phyloP scores from a whole-genome alignment of 2,113 vertebrate genomes.

The Romanogobio albipinnatus region DNA sequence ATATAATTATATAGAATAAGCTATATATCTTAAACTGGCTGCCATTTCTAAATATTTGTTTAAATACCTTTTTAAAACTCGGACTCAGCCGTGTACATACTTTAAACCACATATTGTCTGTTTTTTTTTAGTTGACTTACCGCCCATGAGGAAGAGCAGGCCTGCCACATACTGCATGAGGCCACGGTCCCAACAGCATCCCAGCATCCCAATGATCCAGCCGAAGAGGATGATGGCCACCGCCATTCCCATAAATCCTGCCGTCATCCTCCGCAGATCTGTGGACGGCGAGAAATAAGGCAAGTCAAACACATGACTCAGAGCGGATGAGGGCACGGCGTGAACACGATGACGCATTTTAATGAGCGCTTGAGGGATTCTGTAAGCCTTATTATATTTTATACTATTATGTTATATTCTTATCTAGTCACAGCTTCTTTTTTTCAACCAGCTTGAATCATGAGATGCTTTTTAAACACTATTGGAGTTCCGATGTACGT shows the following conservation, averaged over 20 bases:
- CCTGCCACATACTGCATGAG: slow-evolving; percentile 99
- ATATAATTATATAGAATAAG: not conserved
- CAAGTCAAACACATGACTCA: slow-evolving; percentile 24
- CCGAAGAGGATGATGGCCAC: slow-evolving; percentile 98
- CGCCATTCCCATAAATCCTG: slow-evolving; percentile 99
- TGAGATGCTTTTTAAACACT: not conserved
- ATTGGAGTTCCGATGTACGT: not conserved
- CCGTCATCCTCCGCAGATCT: slow-evolving; percentile 97
- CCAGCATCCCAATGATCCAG: slow-evolving; percentile 94
- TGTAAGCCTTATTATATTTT: not conserved
- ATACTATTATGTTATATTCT: not conserved
- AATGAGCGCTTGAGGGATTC: not conserved
- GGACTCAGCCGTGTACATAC: not conserved
- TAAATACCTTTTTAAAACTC: not conserved
- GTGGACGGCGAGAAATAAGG: slow-evolving; percentile 47
- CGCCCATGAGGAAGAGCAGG: slow-evolving; percentile 98
- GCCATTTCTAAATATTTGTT: not conserved
- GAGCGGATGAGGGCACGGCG: not conserved
- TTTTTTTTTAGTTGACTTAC: slow-evolving; percentile 74
- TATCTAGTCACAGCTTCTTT: not conserved
- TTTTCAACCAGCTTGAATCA: not conserved
- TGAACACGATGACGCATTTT: not conserved
- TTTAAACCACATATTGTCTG: slow-evolving; percentile 1
- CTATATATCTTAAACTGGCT: not conserved
- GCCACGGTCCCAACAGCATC: slow-evolving; percentile 96